Percentiles rank a stretch among this genome's conserved stretches.
phyloP scores from a whole-genome alignment of 2,888 invertebrate genomes.

The Melanostoma scalare region DNA sequence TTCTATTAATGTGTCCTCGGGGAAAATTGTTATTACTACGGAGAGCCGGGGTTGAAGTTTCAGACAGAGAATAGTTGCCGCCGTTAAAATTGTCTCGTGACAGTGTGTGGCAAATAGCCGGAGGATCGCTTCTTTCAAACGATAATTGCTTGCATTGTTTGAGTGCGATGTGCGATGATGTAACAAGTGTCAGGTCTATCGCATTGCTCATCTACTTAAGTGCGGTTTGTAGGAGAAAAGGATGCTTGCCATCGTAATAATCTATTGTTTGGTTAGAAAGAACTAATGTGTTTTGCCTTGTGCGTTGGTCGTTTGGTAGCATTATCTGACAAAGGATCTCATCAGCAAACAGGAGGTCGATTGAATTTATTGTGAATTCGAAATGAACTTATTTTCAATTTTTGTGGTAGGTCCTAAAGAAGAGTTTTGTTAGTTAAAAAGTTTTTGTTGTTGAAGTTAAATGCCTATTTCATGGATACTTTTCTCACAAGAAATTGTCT shows the following conservation, averaged over 20 bases:
- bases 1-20: conserved; percentile 66
- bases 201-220: neutral
- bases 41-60: conserved; percentile 30
- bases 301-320: no score
- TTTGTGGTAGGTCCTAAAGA: no score
- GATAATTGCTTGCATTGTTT: conserved; percentile 65
- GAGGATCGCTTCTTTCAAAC: conserved; percentile 8
- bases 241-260: neutral
- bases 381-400: no score
- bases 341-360: no score
- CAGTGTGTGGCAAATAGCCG: conserved; percentile 29
- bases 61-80: conserved; percentile 10
- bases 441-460: no score
- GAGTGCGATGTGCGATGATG: conserved; percentile 23
- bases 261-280: no score
- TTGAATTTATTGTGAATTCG: no score
- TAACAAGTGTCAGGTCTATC: conserved; percentile 50
- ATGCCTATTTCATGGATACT: no score
- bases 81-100: conserved; percentile 26
- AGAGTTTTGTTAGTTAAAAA: no score
- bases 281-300: no score
- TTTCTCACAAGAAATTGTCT: no score
- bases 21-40: conserved; percentile 58
- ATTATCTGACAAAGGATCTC: no score
- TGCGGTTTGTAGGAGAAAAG: conserved; percentile 14